Evolutionary conservation across 92 coral and sea anemone genomes (phyloP), one percentile per base, ranked within the genome.

Genomic region (Desmophyllum pertusum): DNA sequence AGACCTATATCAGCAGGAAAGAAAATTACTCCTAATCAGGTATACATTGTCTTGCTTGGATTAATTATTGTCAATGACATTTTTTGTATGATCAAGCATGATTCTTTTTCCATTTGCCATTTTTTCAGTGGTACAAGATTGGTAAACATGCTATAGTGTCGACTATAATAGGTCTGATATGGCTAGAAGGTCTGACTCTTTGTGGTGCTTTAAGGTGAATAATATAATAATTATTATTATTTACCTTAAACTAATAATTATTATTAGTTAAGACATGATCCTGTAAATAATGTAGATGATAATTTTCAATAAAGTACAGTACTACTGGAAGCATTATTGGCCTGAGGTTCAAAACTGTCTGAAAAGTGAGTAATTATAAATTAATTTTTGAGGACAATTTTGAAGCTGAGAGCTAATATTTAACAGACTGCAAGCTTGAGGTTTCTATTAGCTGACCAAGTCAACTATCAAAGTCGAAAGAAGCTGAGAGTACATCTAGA

Each of bases 121-220:
- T 63, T 40, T 62, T 81, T 11, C 81, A 96, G 99, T 96, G 98
- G 99, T 96, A 90, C 85, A 93, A 94, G 85, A 89, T 96, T 40
- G 92, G 90, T 0, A 94, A 92, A 85, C 99, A 96, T 89, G 94
- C 98, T 7, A 38, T 96, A 52, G 85, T 94, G 69, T 96, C 98
- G 31, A 94, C 99, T 4, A 70, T 94, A 68, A 86, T 94, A 79
- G 85, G 96, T 53, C 77, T 96, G 30, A 75, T 96, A 84, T 95
- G 97, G 95, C 88, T 96, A 50, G 97, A 96, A 87, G 99, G 99
- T 5, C 85, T 96, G 5, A 88, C 93, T 5, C 85, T 92, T n/a
- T 96, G 99, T 89, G 99, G 99, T 31, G 98, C 99, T 25, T 81
- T 96, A 45, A 94, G 99, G 99, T 96, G 74, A 71, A n/a, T 10